phyloP scores from a whole-genome alignment of 2,113 vertebrate species.

The Microcebus griseorufus region DNA sequence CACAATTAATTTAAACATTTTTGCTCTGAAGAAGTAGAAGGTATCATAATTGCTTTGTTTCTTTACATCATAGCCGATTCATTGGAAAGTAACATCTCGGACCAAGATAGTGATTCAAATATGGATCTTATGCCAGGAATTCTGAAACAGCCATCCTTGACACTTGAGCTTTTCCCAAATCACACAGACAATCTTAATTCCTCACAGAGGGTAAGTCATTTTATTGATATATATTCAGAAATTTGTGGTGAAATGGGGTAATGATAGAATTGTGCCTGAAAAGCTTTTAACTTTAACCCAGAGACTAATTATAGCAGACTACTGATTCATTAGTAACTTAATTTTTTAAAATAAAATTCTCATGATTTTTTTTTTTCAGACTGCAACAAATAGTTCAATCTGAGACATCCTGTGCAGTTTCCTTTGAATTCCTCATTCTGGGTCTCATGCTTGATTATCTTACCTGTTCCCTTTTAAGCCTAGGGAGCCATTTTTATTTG shows the following conservation, averaged over 20 bases:
- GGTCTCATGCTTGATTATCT: background rate
- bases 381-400: constrained; percentile 22
- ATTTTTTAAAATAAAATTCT: constrained; percentile 24
- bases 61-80: constrained; percentile 89
- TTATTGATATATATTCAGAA: background rate
- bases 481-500: background rate
- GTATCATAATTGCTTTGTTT: constrained; percentile 46
- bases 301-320: background rate
- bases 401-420: background rate
- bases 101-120: constrained; percentile 93
- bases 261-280: constrained; percentile 40
- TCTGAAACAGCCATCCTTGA: constrained; percentile 92
- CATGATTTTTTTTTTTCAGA: constrained; percentile 23
- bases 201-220: constrained; percentile 90
- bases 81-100: constrained; percentile 92
- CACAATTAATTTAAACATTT: background rate
- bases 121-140: constrained; percentile 91
- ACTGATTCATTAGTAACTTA: constrained; percentile 36
- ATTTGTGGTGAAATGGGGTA: background rate
- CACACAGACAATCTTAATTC: constrained; percentile 94
- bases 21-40: constrained; percentile 5
- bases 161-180: constrained; percentile 95
- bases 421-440: constrained; percentile 3
- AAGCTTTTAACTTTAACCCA: constrained; percentile 31
- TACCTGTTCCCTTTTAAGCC: background rate